Conservation (phyloP, 1,140 invertebrate species). For the Coptotermes formosanus region DNA sequence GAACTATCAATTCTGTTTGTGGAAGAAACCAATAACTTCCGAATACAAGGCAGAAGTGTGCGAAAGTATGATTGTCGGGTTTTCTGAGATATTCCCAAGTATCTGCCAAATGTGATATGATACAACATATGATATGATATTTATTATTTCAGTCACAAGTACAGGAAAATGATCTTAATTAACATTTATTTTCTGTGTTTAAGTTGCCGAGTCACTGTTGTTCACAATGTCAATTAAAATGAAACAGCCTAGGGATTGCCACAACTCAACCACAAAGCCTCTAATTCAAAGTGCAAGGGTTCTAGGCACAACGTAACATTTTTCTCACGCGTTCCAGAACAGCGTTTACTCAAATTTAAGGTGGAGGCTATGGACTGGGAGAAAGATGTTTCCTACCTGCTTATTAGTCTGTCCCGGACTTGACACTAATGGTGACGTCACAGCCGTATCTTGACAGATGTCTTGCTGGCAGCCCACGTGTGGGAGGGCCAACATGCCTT, state of each 20-base stretch:
- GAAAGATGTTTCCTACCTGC: constrained; percentile 3
- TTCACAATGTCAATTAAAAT: not conserved
- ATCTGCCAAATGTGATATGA: too few relatives aligned
- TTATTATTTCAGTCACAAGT: too few relatives aligned
- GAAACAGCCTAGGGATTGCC: not conserved
- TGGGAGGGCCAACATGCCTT: constrained; percentile 7
- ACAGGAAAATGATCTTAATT: not conserved
- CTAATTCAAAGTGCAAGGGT: not conserved
- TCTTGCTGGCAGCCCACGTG: not conserved
- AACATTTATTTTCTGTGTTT: not conserved
- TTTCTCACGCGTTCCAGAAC: not conserved
- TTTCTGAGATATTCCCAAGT: too few relatives aligned
- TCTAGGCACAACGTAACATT: not conserved
- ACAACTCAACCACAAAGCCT: not conserved
- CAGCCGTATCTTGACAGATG: constrained; percentile 20
- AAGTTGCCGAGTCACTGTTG: constrained; percentile 1
- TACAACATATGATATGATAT: too few relatives aligned
- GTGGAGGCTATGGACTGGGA: not conserved
- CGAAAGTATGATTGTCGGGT: too few relatives aligned
- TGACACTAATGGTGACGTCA: constrained; percentile 22
- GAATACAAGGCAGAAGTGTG: too few relatives aligned
- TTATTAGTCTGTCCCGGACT: not conserved
- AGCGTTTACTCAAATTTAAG: not conserved
- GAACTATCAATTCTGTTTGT: too few relatives aligned
- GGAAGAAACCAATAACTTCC: too few relatives aligned